Evolutionary conservation across 2,888 invertebrate species (phyloP), one percentile per base, ranked within the genome.

Genomic region (Galerucella calmariensis): DNA sequence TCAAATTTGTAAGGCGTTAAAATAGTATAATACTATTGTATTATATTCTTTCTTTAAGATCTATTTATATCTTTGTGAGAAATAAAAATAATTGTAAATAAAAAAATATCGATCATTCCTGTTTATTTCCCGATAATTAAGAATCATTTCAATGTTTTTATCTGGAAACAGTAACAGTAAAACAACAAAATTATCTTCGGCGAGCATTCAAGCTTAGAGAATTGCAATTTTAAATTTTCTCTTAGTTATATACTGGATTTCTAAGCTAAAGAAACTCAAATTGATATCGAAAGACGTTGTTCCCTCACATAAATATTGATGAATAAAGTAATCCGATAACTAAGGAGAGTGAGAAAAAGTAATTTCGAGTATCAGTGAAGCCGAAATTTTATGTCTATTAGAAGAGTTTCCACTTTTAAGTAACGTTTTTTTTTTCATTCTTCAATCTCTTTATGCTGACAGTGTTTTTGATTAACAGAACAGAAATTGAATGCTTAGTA

Each of bases 281-380:
- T 75, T 73, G 73, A 73, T 73, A 72, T 75, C 51, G 72, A 69
- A 73, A 66, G 56, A 72, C 78, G 66, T 69, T 73, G 73, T 76
- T 75, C 67, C 69, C 66, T 76, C 69, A 73, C 75, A 76, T 76
- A 78, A 78, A 78, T 77, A 75, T 75, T 76, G 75, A 69, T 75
- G 78, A 79, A 79, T 79, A 74, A 78, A 79, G 79, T 77, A 73
- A 78, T 79, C 78, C 77, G 75, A 74, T 74, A 73, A 74, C 75
- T 69, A 76, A 75, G 75, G 77, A 76, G 76, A 77, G 72, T 79
- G 76, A 75, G 76, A 78, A 77, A 78, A 76, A 77, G 80, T 79
- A 77, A 80, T 77, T 78, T 80, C 74, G 79, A 79, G 79, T 80
- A 80, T 80, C 80, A 79, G 78, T 78, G 78, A 78, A 80, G 78